These are phyloP conservation scores for Ariolimax columbianus DNA, from an alignment of 2,888 invertebrate genomes.

Conservation along the genomic window DNA sequence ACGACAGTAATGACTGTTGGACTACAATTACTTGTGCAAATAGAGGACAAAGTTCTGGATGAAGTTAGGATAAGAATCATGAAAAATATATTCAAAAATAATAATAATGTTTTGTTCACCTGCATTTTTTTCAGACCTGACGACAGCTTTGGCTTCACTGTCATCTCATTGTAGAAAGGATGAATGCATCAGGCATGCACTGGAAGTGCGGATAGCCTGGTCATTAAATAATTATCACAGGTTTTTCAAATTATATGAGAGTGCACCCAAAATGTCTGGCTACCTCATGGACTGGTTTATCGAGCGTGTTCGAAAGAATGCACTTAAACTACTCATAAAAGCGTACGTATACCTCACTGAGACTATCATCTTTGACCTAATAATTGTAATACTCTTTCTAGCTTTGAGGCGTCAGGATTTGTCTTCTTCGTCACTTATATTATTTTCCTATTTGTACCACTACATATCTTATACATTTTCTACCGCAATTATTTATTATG, in stretches of 20 bases:
- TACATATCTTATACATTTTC: no score
- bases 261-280: conserved; percentile 95
- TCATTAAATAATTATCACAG: conserved; percentile 93
- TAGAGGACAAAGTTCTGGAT: no score
- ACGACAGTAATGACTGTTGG: no score
- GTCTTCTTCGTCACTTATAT: not conserved
- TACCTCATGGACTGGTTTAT: conserved; percentile 99
- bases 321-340: conserved; percentile 94
- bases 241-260: conserved; percentile 93
- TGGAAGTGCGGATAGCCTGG: conserved; percentile 95
- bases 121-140: conserved; percentile 86
- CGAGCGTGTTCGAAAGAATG: conserved; percentile 93
- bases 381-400: not conserved
- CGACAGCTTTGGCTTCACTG: conserved; percentile 91
- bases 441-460: not conserved
- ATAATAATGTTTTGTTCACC: no score
- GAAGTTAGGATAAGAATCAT: no score
- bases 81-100: no score
- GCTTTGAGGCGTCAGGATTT: not conserved
- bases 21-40: no score
- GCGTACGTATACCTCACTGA: conserved; percentile 88
- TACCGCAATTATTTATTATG: no score
- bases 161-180: conserved; percentile 88
- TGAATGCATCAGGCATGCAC: conserved; percentile 90
- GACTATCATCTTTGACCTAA: not conserved